phyloP scores from a whole-genome alignment of 2,113 vertebrate genomes.

The Poeciliopsis retropinna region DNA sequence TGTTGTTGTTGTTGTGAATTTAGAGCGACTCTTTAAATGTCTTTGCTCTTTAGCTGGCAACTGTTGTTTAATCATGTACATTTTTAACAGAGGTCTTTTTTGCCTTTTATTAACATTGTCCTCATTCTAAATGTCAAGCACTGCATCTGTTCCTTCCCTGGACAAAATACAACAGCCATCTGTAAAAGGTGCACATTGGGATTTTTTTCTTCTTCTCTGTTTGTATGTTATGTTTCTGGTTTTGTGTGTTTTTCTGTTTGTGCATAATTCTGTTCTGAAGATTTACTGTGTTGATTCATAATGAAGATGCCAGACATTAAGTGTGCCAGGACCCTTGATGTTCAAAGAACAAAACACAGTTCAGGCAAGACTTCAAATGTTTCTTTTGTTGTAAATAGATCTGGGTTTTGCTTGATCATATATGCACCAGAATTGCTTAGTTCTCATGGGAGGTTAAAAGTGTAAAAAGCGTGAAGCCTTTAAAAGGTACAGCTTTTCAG shows the following conservation, averaged over 20 bases:
- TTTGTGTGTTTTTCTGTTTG: conserved; percentile 9
- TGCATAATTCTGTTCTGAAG: neutral
- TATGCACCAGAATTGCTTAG: neutral
- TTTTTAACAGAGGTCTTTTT: conserved; percentile 3
- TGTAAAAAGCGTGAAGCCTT: conserved; percentile 19
- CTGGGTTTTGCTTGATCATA: neutral
- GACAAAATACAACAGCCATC: conserved; percentile 29
- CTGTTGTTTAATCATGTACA: neutral
- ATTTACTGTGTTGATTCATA: conserved; percentile 18
- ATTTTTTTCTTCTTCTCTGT: conserved; percentile 11
- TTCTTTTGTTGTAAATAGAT: conserved; percentile 11
- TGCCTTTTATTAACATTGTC: conserved; percentile 20
- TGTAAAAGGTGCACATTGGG: conserved; percentile 10
- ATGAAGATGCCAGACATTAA: neutral
- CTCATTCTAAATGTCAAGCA: conserved; percentile 46
- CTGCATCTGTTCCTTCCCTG: conserved; percentile 28
- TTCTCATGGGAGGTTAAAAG: conserved; percentile 4
- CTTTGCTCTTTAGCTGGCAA: conserved; percentile 2
- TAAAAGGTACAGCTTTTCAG: conserved; percentile 13
- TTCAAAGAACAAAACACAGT: conserved; percentile 1
- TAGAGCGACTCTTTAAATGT: conserved; percentile 11
- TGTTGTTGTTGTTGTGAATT: conserved; percentile 4
- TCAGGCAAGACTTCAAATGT: neutral
- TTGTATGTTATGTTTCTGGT: neutral
- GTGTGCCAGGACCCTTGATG: neutral